Evolutionary conservation across 2,797 vertebrate species (phyloP).

Genomic region (Cossypha niveicapilla): DNA sequence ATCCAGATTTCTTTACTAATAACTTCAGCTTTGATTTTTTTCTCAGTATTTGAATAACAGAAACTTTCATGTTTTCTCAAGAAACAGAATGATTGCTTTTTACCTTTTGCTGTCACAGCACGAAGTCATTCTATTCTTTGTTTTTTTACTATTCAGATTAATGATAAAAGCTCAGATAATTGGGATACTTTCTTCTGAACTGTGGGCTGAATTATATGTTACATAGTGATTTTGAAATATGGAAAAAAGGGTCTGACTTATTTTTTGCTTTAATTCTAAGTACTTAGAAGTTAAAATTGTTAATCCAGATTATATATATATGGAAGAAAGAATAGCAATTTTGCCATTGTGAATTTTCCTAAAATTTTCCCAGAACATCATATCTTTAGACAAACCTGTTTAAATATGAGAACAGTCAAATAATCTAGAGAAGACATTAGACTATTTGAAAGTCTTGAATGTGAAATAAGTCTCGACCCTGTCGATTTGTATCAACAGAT

Average conservation of each 20-base stretch:
- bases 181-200: neutral
- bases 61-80: neutral
- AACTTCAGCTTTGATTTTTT: neutral
- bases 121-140: neutral
- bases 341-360: neutral
- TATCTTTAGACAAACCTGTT: neutral
- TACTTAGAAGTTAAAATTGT: neutral
- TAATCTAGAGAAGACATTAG: neutral
- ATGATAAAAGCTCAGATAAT: neutral
- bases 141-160: neutral
- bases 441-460: neutral
- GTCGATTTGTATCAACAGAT: neutral
- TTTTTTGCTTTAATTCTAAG: neutral
- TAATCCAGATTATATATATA: neutral
- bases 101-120: neutral
- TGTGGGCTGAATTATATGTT: neutral
- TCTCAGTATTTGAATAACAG: neutral
- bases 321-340: neutral
- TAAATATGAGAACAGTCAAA: neutral
- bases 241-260: neutral
- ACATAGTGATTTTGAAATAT: neutral
- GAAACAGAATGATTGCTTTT: neutral
- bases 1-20: neutral
- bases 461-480: neutral
- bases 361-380: neutral